Conservation (phyloP, 2,888 invertebrate genomes). For the Clistopyga incitator region DNA sequence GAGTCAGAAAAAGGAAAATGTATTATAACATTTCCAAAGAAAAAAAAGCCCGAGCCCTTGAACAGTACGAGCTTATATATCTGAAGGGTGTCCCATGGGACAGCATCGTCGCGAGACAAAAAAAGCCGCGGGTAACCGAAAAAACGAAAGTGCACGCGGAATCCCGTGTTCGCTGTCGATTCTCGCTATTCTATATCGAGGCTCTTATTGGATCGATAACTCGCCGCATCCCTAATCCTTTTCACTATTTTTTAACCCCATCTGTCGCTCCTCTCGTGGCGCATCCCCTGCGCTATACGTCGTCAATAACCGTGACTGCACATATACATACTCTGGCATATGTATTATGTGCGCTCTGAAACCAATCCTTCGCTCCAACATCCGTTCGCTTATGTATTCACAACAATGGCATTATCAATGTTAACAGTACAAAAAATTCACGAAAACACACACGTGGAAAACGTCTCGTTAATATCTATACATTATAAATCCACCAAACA, state of each 20-base stretch:
- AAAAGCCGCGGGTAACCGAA: constrained; percentile 77
- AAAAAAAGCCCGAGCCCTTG: constrained; percentile 42
- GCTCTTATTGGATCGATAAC: constrained; percentile 77
- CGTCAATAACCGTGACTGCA: constrained; percentile 48
- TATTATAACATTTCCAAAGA: constrained; percentile 52
- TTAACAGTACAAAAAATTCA: too few species aligned
- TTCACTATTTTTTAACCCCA: constrained; percentile 84
- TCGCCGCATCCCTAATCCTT: constrained; percentile 83
- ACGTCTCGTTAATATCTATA: too few species aligned
- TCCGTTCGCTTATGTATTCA: neutral
- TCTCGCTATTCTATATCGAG: constrained; percentile 59
- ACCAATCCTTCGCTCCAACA: neutral
- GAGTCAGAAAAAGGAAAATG: constrained; percentile 22
- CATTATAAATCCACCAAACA: too few species aligned
- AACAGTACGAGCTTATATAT: constrained; percentile 42
- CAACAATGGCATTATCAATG: neutral
- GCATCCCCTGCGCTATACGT: constrained; percentile 73
- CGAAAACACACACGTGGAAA: too few species aligned
- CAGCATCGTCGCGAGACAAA: constrained; percentile 53
- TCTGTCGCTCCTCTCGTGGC: constrained; percentile 80
- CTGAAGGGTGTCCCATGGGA: constrained; percentile 36
- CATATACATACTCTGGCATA: constrained; percentile 48
- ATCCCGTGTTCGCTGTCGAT: constrained; percentile 63
- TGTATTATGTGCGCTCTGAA: constrained; percentile 49
- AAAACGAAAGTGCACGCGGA: constrained; percentile 78